phyloP scores from a whole-genome alignment of 2,113 vertebrate genomes.

The Forbesichthys agassizii region DNA sequence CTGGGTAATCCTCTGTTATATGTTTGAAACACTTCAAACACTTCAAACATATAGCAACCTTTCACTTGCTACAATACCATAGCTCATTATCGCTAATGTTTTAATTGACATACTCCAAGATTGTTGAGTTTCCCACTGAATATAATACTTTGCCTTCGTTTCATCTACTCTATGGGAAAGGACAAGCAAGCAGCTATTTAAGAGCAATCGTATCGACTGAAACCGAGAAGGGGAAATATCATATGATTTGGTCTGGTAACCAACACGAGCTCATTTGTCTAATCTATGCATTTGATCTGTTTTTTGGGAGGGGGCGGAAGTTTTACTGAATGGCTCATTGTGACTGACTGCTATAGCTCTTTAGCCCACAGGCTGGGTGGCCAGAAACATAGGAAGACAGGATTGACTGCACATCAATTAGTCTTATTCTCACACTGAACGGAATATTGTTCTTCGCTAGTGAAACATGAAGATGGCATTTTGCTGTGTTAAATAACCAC shows the following conservation, averaged over 20 bases:
- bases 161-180: conserved; percentile 3
- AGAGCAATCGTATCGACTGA: conserved; percentile 28
- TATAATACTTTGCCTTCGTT: conserved; percentile 24
- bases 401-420: conserved; percentile 25
- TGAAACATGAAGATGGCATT: conserved; percentile 3
- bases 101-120: too few species aligned
- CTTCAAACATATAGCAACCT: too few species aligned
- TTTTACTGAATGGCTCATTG: conserved; percentile 60
- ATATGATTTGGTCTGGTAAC: conserved; percentile 35
- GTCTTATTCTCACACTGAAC: background rate
- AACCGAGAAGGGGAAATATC: conserved; percentile 52
- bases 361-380: conserved; percentile 49
- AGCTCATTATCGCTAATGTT: too few species aligned
- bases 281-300: conserved; percentile 64
- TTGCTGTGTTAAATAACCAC: background rate
- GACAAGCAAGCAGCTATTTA: conserved; percentile 9
- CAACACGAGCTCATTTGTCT: conserved; percentile 41
- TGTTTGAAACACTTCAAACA: too few species aligned
- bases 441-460: conserved; percentile 25
- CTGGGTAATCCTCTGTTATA: too few species aligned
- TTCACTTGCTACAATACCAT: too few species aligned
- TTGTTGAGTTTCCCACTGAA: background rate
- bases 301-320: conserved; percentile 23
- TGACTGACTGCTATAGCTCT: conserved; percentile 44
- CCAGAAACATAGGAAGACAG: conserved; percentile 44